These are phyloP conservation scores for Callithrix jacchus DNA, from an alignment of 2,113 vertebrate genomes.

Conservation along the genomic window DNA sequence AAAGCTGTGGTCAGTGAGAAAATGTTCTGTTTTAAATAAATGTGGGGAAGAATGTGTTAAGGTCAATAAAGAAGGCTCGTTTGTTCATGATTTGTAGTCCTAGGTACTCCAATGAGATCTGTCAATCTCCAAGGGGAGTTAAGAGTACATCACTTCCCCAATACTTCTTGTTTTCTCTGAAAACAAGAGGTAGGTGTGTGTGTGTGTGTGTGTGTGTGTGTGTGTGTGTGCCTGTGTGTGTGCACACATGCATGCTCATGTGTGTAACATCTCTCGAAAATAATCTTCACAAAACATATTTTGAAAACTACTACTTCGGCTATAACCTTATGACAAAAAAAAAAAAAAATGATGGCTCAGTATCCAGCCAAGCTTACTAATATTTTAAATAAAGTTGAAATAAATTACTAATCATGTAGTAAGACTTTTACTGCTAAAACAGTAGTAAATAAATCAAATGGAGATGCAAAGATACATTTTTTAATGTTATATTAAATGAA, in stretches of 20 bases:
- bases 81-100: neutral
- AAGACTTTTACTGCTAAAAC: neutral
- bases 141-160: neutral
- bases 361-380: neutral
- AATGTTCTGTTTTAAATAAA: neutral
- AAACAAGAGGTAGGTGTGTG: neutral
- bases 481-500: neutral
- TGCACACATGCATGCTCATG: neutral
- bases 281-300: neutral
- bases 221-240: too few relatives aligned
- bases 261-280: neutral
- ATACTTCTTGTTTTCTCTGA: too few relatives aligned
- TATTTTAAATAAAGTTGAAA: constrained; percentile 27
- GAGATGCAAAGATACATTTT: neutral
- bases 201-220: neutral
- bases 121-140: neutral
- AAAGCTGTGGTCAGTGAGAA: neutral
- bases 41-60: neutral
- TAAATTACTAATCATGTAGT: neutral
- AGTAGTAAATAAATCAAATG: neutral
- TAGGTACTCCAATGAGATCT: neutral
- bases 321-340: neutral
- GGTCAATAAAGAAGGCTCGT: neutral
- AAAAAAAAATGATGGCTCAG: neutral
- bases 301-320: neutral